Evolutionary conservation across 2,113 vertebrate species (phyloP), one percentile per base, ranked within the genome.

Genomic region (Chionis minor): DNA sequence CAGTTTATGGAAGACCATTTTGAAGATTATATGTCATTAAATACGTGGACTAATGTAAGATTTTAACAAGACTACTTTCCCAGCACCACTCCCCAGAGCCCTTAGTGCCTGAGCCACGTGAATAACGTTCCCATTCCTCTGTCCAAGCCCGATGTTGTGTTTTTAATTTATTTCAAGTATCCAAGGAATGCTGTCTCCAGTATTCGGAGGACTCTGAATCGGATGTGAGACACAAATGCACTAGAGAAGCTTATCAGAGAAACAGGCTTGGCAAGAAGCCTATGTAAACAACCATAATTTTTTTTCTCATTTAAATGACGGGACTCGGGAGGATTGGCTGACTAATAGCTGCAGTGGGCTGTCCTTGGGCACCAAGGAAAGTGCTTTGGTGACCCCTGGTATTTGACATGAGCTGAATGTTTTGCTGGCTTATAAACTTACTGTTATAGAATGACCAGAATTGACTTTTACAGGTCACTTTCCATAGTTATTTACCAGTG

Each of bases 91-190:
- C 95, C 95, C 97, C 59, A 75, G 94, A 91, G 95, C 30, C 89
- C 78, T 86, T 14, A 58, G 63, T 85, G 96, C 92, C 79, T 96
- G 90, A 78, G 73, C 94, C 95, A 94, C 30, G 62, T 96, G 90
- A 97, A 23, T 82, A 97, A 81, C 2, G 3, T 97, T 97, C 96
- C 93, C 97, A 96, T 92, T 97, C 84, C 85, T 89, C 91, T 97
- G 97, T 98, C 98, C 98, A 98, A 98, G 98, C 98, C 98, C 96
- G 97, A n/a, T 38, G 90, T 97, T 98, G 98, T 98, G 98, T 98
- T 98, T 98, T 98, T 98, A 98, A 98, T 98, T 98, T 98, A 98
- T 96, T 98, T 97, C 98, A 98, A 98, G 98, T 98, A 98, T 98
- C 98, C 98, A 96, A 98, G 97, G 98, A 98, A 99, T 98, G 98